Percentiles rank a stretch among this genome's conserved stretches.
Evolutionary conservation across 2,113 vertebrate species (phyloP).

Genomic region (Sander lucioperca): DNA sequence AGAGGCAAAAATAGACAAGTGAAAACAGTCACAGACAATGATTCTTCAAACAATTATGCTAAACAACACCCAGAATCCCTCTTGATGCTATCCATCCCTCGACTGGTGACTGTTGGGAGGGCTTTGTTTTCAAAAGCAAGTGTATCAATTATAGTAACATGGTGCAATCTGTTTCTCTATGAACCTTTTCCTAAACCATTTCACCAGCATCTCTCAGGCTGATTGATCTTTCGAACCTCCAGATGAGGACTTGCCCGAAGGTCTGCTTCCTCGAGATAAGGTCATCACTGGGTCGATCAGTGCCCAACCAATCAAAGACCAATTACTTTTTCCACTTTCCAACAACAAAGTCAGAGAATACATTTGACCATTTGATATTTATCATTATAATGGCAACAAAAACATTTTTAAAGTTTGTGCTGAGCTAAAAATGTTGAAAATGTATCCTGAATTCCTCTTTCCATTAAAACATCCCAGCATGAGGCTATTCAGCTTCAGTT

Average conservation of each 20-base stretch:
- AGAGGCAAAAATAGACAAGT: slow-evolving; percentile 53
- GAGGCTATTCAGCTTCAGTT: neutral
- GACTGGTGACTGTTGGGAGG: slow-evolving; percentile 21
- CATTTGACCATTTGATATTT: neutral
- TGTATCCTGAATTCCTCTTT: neutral
- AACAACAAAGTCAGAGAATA: neutral
- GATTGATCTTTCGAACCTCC: slow-evolving; percentile 54
- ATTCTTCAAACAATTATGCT: slow-evolving; percentile 58
- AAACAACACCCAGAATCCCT: slow-evolving; percentile 42
- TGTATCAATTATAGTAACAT: slow-evolving; percentile 42
- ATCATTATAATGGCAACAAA: neutral
- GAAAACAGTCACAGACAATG: slow-evolving; percentile 54
- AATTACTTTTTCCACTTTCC: slow-evolving; percentile 34
- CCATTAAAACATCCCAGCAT: neutral
- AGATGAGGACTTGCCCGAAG: slow-evolving; percentile 43
- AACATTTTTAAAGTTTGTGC: neutral
- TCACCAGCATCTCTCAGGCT: slow-evolving; percentile 20
- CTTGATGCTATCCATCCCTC: slow-evolving; percentile 19
- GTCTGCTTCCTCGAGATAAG: slow-evolving; percentile 25
- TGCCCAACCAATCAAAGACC: slow-evolving; percentile 38
- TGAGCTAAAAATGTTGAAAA: neutral
- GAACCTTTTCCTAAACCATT: slow-evolving; percentile 40
- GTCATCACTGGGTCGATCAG: slow-evolving; percentile 37
- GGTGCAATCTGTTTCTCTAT: neutral
- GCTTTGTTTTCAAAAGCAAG: slow-evolving; percentile 36